A percentile compares a stretch with the other conserved stretches of the same genome.
Conservation (phyloP, 2,888 invertebrate genomes). For the Cosmopolites sordidus region DNA sequence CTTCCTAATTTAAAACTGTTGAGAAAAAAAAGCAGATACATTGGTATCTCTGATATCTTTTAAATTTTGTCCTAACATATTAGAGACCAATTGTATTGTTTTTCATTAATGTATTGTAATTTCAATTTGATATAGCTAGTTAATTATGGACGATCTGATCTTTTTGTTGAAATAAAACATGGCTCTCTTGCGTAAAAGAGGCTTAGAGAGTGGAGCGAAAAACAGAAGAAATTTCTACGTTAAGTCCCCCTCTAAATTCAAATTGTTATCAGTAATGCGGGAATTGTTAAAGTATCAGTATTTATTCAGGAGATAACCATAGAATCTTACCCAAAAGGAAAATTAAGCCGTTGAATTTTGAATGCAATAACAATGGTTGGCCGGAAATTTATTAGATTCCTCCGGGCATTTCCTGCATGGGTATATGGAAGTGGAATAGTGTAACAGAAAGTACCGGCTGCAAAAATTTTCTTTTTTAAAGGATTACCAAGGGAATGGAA, state of each 20-base stretch:
- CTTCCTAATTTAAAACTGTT: too few species aligned
- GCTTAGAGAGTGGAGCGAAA: background rate
- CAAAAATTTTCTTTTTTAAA: background rate
- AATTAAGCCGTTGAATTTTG: slow-evolving; percentile 19
- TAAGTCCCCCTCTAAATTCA: background rate
- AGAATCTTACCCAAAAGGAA: slow-evolving; percentile 10
- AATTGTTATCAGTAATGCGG: background rate
- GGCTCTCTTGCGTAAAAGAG: too few species aligned
- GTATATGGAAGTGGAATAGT: background rate
- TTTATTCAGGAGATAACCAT: slow-evolving; percentile 16
- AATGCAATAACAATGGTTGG: slow-evolving; percentile 15
- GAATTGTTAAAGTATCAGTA: slow-evolving; percentile 2
- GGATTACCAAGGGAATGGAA: background rate
- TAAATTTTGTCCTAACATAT: too few species aligned
- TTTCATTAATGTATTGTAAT: too few species aligned
- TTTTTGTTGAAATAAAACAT: too few species aligned
- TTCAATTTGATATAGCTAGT: too few species aligned
- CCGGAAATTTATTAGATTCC: slow-evolving; percentile 17
- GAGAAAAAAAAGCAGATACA: too few species aligned
- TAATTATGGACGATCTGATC: too few species aligned
- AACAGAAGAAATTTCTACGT: background rate
- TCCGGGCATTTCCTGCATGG: slow-evolving; percentile 10
- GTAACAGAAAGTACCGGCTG: background rate
- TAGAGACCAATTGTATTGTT: too few species aligned
- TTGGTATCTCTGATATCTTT: too few species aligned